phyloP scores from a whole-genome alignment of 2,113 vertebrate species.

The Brienomyrus longianalis region DNA sequence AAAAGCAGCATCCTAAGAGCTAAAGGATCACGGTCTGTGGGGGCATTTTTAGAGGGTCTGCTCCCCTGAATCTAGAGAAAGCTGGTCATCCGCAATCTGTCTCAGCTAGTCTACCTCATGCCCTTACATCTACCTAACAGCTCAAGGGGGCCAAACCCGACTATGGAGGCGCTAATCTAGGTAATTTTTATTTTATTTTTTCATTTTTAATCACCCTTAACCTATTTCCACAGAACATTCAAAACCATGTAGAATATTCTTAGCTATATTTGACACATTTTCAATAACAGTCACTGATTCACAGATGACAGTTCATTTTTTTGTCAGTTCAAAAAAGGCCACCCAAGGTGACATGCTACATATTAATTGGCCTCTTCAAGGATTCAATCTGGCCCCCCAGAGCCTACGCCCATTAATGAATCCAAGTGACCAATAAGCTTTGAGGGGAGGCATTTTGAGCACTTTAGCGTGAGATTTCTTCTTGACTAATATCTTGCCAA shows the following conservation, averaged over 20 bases:
- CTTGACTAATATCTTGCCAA: constrained; percentile 37
- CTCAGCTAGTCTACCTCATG: background rate
- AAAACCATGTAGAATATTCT: constrained; percentile 4
- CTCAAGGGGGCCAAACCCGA: background rate
- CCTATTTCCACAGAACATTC: background rate
- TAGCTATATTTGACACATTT: constrained; percentile 1
- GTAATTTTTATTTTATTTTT: background rate
- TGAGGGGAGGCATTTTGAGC: constrained; percentile 33
- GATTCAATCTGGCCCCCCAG: background rate
- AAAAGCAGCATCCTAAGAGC: constrained; percentile 39
- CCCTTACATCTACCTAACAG: background rate
- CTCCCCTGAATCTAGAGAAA: constrained; percentile 1
- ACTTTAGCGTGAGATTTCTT: constrained; percentile 17
- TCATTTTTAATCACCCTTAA: constrained; percentile 4
- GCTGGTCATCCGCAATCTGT: background rate
- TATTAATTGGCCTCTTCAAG: background rate
- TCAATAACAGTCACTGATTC: constrained; percentile 1
- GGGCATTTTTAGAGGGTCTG: constrained; percentile 29
- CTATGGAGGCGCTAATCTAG: background rate
- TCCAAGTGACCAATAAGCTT: constrained; percentile 17
- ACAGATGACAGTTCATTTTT: background rate
- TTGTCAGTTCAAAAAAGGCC: background rate
- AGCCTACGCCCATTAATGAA: constrained; percentile 13
- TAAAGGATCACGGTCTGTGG: constrained; percentile 13
- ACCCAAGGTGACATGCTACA: background rate